Base-by-base conservation (phyloP, 2,888 invertebrate species). In the Carpatolechia fugitivella region DNA sequence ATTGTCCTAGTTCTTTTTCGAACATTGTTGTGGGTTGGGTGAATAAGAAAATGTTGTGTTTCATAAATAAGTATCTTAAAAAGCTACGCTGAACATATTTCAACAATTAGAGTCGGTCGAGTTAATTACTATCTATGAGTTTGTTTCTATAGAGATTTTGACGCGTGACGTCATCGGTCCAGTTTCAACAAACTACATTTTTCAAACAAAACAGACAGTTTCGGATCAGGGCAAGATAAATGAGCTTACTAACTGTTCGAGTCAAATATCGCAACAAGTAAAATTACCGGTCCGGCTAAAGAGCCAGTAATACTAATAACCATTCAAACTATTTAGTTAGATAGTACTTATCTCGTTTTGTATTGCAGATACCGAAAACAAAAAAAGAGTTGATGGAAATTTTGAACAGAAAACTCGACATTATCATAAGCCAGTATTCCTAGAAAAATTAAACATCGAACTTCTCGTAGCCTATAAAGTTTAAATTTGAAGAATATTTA, bases 131-230 rank as follows among this genome's bases (percentile, higher is more conserved):
- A 41, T 55, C 24, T 38, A 29, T 8, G 16, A 8, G 10, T 3
- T 13, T 10, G 16, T 13, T 49, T 54, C 41, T 50, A 24, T 35
- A 50, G 30, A 53, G 49, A 20, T 13, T 16, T 24, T 18, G 18
- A 20, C 8, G 52, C 51, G 61, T 76, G 70, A 75, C 73, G 74
- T 76, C 74, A 75, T 49, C 54, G 64, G 59, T 65, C 73, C 62
- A 71, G 69, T 77, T 80, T 70, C 67, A 65, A 70, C 69, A 65
- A 65, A 64, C 65, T 56, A 73, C 70, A 20, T 80, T 80, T 82
- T 80, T 81, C 74, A 78, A 74, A 74, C 74, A 76, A 79, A 55
- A 77, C 67, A 64, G 80, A 85, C 82, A 84, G 78, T 80, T 84
- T 76, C 64, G 74, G 80, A 78, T 78, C 81, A 75, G 61, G 63